Evolutionary conservation across 2,888 invertebrate genomes (phyloP).

Genomic region (Camponotus fellah): DNA sequence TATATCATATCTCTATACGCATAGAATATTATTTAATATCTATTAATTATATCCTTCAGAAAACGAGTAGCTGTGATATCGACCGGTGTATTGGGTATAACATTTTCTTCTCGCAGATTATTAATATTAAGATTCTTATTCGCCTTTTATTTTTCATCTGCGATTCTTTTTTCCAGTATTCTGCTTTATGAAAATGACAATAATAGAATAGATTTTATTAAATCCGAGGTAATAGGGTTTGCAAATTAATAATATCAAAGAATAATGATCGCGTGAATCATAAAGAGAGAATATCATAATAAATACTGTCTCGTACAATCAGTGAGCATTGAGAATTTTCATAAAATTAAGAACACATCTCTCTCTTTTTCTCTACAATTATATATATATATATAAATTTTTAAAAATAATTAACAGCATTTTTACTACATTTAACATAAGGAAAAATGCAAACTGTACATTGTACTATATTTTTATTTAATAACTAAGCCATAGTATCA

Average conservation of each 20-base stretch:
- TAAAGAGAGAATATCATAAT: slow-evolving; percentile 59
- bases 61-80: slow-evolving; percentile 85
- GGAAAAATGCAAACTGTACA: slow-evolving; percentile 72
- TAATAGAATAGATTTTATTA: slow-evolving; percentile 59
- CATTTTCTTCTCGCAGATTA: slow-evolving; percentile 64
- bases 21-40: slow-evolving; percentile 64
- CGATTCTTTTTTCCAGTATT: slow-evolving; percentile 31
- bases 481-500: slow-evolving; percentile 75
- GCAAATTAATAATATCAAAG: slow-evolving; percentile 58
- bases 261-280: slow-evolving; percentile 40
- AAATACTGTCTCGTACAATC: slow-evolving; percentile 45
- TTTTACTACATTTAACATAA: slow-evolving; percentile 56
- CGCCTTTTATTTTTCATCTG: slow-evolving; percentile 47
- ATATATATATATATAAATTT: slow-evolving; percentile 1
- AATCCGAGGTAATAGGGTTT: slow-evolving; percentile 68
- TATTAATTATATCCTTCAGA: slow-evolving; percentile 69
- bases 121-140: slow-evolving; percentile 41
- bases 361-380: slow-evolving; percentile 13
- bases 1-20: slow-evolving; percentile 41
- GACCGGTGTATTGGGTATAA: slow-evolving; percentile 81
- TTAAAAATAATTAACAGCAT: slow-evolving; percentile 60
- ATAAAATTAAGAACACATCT: slow-evolving; percentile 15
- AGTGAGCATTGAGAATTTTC: background rate
- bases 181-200: slow-evolving; percentile 30
- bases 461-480: slow-evolving; percentile 79